A percentile compares a stretch with the other conserved stretches of the same genome.
Conservation (phyloP, 2,888 invertebrate genomes). For the Diploptera punctata region DNA sequence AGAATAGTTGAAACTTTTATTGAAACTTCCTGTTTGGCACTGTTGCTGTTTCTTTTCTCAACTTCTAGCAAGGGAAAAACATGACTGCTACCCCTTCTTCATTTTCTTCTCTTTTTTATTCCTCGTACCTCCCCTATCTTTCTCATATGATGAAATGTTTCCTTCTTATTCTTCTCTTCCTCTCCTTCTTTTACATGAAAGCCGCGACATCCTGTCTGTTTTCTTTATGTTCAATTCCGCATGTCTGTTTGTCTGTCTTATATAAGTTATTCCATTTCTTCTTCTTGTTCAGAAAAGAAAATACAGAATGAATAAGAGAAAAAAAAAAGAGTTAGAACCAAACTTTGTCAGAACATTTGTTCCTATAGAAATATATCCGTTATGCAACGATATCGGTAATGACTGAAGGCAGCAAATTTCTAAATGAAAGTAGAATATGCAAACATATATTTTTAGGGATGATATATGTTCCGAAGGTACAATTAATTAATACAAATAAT, state of each 20-base stretch:
- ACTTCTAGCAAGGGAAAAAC: slow-evolving; percentile 10
- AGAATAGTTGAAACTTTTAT: slow-evolving; percentile 9
- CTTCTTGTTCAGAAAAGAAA: not conserved
- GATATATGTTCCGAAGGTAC: too few relatives aligned
- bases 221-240: slow-evolving; percentile 13
- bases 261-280: not conserved
- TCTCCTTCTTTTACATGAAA: not conserved
- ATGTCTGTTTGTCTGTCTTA: slow-evolving; percentile 11
- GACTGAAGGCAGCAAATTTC: too few relatives aligned
- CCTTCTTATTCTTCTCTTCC: not conserved
- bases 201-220: slow-evolving; percentile 24
- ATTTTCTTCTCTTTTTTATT: not conserved
- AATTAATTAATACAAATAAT: too few relatives aligned
- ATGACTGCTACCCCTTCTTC: not conserved
- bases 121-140: too few relatives aligned
- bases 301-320: not conserved
- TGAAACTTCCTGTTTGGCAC: slow-evolving; percentile 6
- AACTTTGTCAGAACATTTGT: too few relatives aligned
- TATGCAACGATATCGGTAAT: too few relatives aligned
- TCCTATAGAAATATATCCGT: too few relatives aligned
- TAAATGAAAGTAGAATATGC: too few relatives aligned
- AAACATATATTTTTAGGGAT: too few relatives aligned
- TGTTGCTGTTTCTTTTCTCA: slow-evolving; percentile 10
- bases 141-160: slow-evolving; percentile 16
- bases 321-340: not conserved